Evolutionary conservation across 2,797 vertebrate species (phyloP), one percentile per base, ranked within the genome.

Genomic region (Lophius americanus): DNA sequence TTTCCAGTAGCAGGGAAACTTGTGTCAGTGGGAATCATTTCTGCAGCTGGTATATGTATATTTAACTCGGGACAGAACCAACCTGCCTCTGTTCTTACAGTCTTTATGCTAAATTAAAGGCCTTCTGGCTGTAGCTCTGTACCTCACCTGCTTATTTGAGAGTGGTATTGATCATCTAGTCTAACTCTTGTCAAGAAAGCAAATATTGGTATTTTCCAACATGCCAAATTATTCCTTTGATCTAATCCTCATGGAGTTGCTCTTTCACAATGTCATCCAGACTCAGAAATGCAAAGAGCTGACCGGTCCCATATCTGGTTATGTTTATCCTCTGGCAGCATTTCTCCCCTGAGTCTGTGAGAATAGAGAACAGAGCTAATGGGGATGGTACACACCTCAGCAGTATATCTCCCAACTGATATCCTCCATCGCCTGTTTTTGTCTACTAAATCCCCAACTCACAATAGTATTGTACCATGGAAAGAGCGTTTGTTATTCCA

Each of bases 381-480:
- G 62, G 53, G 23, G 14, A 51, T n/a, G 37, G 53, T 63, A 81
- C 75, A 80, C 69, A 79, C 88, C 82, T 87, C 87, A 85, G 85
- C 85, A 79, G 59, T 84, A 73, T 70, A 63, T 70, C 68, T 60
- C 42, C 66, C 52, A 41, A 6, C 78, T 68, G 76, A 77, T 75
- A 70, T 72, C 72, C 64, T 79, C 74, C 47, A 37, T 68, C 70
- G 73, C 61, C 38, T 73, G 77, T 79, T 81, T 89, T 89, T 92
- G 89, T 92, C 65, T 64, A 4, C 68, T 70, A 88, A 90, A 92
- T 89, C 88, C 87, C 70, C 56, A 56, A 78, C 77, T 71, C 68
- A 70, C 63, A 84, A 51, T 68, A 56, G 67, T 67, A 67, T 83
- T 82, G 70, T 72, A 67, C 58, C 71, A 60, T 83, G 79, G 75